phyloP scores from a whole-genome alignment of 2,113 vertebrate species.

The Tragulus kanchil region DNA sequence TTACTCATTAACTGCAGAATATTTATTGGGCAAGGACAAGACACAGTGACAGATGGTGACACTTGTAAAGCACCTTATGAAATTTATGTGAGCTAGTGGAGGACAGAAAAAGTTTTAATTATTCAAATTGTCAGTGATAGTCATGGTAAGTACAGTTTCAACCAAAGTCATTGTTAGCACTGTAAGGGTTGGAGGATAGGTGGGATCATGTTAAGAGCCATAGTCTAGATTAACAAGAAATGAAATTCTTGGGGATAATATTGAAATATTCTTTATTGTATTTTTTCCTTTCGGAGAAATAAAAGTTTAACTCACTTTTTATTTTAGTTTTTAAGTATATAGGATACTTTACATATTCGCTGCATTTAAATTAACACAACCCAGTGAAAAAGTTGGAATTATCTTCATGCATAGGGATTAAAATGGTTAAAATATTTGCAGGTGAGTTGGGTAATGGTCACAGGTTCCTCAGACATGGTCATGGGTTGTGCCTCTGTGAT shows the following conservation, averaged over 20 bases:
- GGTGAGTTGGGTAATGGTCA: background rate
- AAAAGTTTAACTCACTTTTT: background rate
- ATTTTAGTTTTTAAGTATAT: background rate
- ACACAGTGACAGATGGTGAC: background rate
- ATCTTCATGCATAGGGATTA: background rate
- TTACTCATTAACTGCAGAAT: constrained; percentile 24
- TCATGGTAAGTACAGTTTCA: background rate
- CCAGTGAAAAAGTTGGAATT: background rate
- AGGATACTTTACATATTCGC: background rate
- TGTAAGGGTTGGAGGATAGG: background rate
- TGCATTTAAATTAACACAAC: background rate
- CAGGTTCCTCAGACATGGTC: background rate
- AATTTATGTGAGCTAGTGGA: background rate
- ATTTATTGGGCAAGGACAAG: background rate
- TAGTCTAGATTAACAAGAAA: constrained; percentile 7
- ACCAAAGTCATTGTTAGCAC: background rate
- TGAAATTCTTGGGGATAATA: constrained; percentile 16
- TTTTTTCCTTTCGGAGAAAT: background rate
- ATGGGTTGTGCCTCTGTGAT: background rate
- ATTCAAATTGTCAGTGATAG: background rate
- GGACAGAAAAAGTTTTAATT: background rate
- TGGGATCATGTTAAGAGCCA: background rate
- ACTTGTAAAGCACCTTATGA: constrained; percentile 21
- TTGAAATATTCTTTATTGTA: background rate
- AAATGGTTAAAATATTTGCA: background rate